Evolutionary conservation across 2,113 vertebrate species (phyloP).

Genomic region (Cyphomyrus plagiostoma): DNA sequence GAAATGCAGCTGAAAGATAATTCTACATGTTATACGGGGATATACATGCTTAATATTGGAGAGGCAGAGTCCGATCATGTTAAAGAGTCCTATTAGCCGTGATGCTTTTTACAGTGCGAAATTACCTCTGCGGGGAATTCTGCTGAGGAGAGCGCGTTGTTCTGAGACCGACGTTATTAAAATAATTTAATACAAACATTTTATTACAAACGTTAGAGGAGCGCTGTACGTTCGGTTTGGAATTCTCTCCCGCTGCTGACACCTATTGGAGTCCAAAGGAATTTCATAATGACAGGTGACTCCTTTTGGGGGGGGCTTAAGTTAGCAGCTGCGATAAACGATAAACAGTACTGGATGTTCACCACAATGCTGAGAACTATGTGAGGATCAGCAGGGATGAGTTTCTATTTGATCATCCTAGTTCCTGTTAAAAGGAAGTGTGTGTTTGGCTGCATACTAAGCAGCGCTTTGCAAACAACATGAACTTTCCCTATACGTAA

Average conservation of each 20-base stretch:
- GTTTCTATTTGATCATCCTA: background rate
- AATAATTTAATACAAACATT: constrained; percentile 14
- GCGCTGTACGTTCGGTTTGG: background rate
- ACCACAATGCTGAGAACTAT: background rate
- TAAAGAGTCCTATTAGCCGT: constrained; percentile 11
- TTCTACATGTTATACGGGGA: background rate
- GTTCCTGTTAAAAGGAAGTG: background rate
- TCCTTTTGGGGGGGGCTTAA: background rate
- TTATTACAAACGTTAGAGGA: background rate
- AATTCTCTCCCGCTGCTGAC: constrained; percentile 29
- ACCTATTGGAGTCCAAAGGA: constrained; percentile 30
- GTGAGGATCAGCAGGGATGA: background rate
- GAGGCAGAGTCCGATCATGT: background rate
- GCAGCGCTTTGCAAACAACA: background rate
- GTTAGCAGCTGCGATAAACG: background rate
- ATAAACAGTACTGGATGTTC: background rate
- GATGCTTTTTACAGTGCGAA: background rate
- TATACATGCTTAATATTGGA: constrained; percentile 6
- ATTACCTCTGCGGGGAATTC: constrained; percentile 15
- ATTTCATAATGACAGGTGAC: constrained; percentile 20
- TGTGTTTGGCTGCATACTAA: background rate
- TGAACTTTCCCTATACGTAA: background rate
- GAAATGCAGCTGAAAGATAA: background rate
- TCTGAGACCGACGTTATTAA: constrained; percentile 17
- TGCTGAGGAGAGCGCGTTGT: constrained; percentile 11